Evolutionary conservation across 2,888 invertebrate species (phyloP).

Genomic region (Apamea anceps): DNA sequence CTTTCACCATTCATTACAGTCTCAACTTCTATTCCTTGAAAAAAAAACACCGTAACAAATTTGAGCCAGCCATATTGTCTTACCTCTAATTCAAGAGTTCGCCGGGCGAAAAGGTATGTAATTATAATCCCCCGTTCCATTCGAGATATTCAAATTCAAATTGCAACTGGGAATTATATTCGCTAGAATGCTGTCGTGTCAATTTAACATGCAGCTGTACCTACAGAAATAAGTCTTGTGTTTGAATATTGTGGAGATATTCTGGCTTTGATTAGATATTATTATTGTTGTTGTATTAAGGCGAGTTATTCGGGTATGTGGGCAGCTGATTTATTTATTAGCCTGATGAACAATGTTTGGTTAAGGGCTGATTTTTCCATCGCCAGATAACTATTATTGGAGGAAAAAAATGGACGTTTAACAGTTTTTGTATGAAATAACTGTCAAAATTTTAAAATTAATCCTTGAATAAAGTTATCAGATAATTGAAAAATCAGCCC

Average conservation of each 20-base stretch:
- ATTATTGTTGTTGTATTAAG: background rate
- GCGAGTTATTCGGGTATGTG: background rate
- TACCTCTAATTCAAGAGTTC: constrained; percentile 61
- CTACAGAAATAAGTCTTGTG: constrained; percentile 13
- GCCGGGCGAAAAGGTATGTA: constrained; percentile 54
- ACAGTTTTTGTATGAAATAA: no score
- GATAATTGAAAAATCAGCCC: no score
- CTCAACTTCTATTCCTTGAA: background rate
- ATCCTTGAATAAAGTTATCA: no score
- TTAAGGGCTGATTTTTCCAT: no score
- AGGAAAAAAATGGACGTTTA: no score
- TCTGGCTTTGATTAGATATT: background rate
- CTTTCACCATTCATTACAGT: background rate
- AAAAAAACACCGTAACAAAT: constrained; percentile 41
- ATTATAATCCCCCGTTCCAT: constrained; percentile 53
- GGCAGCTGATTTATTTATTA: background rate
- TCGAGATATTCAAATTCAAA: constrained; percentile 63
- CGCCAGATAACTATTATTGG: no score
- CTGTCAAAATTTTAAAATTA: no score
- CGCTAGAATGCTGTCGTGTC: constrained; percentile 35
- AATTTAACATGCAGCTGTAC: constrained; percentile 51
- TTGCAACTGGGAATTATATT: constrained; percentile 64
- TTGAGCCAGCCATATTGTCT: constrained; percentile 43
- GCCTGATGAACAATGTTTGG: background rate
- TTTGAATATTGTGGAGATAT: constrained; percentile 10